phyloP scores from a whole-genome alignment of 2,888 invertebrate genomes.

The Druceiella hillmani region DNA sequence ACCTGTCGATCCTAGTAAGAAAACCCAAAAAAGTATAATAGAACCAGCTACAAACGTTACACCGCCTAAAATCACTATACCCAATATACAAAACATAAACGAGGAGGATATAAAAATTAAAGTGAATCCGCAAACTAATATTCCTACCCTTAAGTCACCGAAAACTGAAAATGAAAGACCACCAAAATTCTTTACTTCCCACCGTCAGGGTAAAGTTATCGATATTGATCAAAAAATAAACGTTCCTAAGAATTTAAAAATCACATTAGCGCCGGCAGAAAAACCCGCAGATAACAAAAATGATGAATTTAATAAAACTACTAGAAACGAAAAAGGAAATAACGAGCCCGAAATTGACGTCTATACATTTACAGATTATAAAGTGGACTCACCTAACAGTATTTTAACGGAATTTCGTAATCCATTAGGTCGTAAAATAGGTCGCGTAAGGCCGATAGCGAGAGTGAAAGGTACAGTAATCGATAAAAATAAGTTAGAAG shows the following conservation, averaged over 20 bases:
- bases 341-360: constrained; percentile 47
- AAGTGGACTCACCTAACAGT: constrained; percentile 47
- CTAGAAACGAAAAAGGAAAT: constrained; percentile 32
- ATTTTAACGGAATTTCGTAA: constrained; percentile 43
- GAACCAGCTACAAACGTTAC: too few species aligned
- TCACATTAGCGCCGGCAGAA: too few species aligned
- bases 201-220: constrained; percentile 40
- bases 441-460: constrained; percentile 46
- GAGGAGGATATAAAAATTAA: too few species aligned
- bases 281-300: constrained; percentile 36
- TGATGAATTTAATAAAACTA: constrained; percentile 37
- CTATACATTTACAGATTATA: constrained; percentile 43
- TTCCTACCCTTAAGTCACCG: background rate
- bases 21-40: too few species aligned
- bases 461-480: constrained; percentile 48
- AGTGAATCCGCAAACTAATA: too few species aligned
- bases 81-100: too few species aligned
- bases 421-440: constrained; percentile 40
- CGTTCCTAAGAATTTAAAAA: too few species aligned
- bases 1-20: too few species aligned
- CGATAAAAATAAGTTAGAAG: constrained; percentile 39
- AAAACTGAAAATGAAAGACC: constrained; percentile 42
- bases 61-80: too few species aligned
- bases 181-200: constrained; percentile 46
- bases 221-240: constrained; percentile 48